Conservation (phyloP, 1,140 invertebrate species). For the Atta texana region DNA sequence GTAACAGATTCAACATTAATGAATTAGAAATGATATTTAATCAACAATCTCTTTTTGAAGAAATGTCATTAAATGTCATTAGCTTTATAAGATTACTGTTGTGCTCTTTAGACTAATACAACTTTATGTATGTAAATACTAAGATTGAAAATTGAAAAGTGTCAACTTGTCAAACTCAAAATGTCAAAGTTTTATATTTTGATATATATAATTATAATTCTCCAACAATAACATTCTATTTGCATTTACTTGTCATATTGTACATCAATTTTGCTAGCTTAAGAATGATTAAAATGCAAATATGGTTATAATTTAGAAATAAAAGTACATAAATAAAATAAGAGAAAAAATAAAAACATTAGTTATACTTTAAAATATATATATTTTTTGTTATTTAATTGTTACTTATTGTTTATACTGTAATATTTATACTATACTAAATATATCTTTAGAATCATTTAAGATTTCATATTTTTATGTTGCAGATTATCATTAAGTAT, state of each 20-base stretch:
- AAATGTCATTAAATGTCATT: neutral
- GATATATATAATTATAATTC: neutral
- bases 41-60: neutral
- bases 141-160: neutral
- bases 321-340: too few species aligned
- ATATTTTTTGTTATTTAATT: neutral
- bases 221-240: neutral
- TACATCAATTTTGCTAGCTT: neutral
- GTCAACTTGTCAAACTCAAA: too few species aligned
- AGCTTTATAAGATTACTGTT: too few species aligned
- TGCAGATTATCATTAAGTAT: neutral
- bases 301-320: neutral
- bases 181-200: too few species aligned
- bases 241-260: neutral
- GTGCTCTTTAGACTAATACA: neutral
- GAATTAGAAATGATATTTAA: neutral
- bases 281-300: neutral
- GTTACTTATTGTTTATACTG: neutral
- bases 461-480: constrained; percentile 16
- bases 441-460: neutral
- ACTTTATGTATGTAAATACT: neutral
- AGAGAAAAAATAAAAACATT: too few species aligned
- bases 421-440: neutral
- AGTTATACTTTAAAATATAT: neutral
- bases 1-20: neutral